These are phyloP conservation scores for Zaprionus ornatus DNA, from an alignment of 1,140 invertebrate species.

Conservation along the genomic window DNA sequence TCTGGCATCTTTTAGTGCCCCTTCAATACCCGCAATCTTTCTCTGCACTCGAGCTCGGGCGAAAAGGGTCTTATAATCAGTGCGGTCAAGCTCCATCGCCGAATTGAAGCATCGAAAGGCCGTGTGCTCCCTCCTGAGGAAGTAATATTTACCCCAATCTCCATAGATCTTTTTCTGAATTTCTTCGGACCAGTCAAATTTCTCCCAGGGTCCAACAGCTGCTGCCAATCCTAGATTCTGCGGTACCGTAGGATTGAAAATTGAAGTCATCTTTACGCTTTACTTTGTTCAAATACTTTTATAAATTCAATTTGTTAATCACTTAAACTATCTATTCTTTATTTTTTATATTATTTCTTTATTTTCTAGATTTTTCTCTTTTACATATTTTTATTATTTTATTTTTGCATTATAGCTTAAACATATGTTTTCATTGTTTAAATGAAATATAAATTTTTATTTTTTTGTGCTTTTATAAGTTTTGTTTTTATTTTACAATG, in stretches of 20 bases:
- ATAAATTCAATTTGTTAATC: background rate
- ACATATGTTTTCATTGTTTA: background rate
- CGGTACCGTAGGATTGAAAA: conserved; percentile 34
- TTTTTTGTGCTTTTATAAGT: background rate
- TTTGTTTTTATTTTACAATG: background rate
- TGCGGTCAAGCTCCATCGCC: conserved; percentile 50
- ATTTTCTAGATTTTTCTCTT: background rate
- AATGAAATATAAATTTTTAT: background rate
- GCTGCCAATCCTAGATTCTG: background rate
- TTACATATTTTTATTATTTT: background rate
- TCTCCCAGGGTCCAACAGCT: conserved; percentile 36
- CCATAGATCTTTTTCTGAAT: conserved; percentile 62
- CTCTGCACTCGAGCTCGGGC: conserved; percentile 64
- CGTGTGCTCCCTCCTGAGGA: conserved; percentile 52
- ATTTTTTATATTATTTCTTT: background rate
- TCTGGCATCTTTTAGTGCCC: conserved; percentile 55
- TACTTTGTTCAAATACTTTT: background rate
- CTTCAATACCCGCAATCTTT: conserved; percentile 58
- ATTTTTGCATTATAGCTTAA: background rate
- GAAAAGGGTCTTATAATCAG: conserved; percentile 60
- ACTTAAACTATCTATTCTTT: background rate
- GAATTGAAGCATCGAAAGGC: conserved; percentile 62
- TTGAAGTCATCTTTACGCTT: conserved; percentile 45
- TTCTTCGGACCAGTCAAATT: conserved; percentile 66
- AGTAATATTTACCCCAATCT: conserved; percentile 75